Base-by-base conservation (phyloP, 2,797 vertebrate genomes). In the Ambastaia sidthimunki region DNA sequence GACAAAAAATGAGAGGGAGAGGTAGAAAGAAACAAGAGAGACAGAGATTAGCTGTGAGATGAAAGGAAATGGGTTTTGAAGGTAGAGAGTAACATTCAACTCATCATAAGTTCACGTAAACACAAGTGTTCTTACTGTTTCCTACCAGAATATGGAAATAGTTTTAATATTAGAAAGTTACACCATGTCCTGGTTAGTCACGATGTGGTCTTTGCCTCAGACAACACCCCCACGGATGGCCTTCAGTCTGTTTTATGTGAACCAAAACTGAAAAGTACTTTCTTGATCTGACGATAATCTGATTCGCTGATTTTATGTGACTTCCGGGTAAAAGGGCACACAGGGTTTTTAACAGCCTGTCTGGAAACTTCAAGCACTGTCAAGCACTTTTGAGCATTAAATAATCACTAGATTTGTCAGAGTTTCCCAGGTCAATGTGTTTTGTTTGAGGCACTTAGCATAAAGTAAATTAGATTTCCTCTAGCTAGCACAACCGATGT, bases 71-170 rank as follows among this genome's bases (percentile, higher is more conserved):
- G 67, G 66, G 63, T 71, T 78, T 44, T 60, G 72, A 67, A 62
- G 34, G 60, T n/a, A 50, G 48, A 68, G 13, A 19, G 37, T 72
- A 48, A 81, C 76, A 84, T 82, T 62, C 76, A 55, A 72, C 34
- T 69, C 25, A 34, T 74, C 69, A 54, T 59, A 65, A 52, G 44
- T 73, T 67, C 60, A 77, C 19, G 71, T 50, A 41, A 68, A 74
- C 59, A 81, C 55, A 23, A 55, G n/a, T 19, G 9, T 21, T 54
- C 1, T 19, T 7, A 12, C 18, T 9, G 1, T 28, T 71, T 55
- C 21, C 19, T 19, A 44, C 4, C 15, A 55, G 41, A 15, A 23
- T n/a, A 19, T 3, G 25, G 19, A 4, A 15, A 47, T 21, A 3
- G 37, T n/a, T 6, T 11, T 54, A 16, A 31, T 21, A 65, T 37